These are phyloP conservation scores for Phorcus lineatus DNA, from an alignment of 2,888 invertebrate genomes.

Conservation along the genomic window DNA sequence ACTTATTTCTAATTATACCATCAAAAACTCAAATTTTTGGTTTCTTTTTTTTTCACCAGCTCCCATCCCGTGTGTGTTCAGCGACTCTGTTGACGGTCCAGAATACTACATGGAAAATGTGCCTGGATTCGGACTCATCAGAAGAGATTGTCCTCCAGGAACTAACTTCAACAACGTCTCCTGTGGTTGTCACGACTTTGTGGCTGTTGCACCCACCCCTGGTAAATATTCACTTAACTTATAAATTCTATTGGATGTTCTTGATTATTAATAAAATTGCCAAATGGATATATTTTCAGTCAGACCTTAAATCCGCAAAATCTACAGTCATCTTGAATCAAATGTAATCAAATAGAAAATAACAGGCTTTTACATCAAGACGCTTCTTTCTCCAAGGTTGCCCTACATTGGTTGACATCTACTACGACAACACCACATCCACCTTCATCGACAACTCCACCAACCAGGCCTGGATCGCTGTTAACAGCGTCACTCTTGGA, in stretches of 20 bases:
- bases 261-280: too few relatives aligned
- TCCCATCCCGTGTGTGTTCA: background rate
- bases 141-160: background rate
- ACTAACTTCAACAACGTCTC: slow-evolving; percentile 10
- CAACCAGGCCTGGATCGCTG: background rate
- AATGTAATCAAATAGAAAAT: too few relatives aligned
- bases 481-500: background rate
- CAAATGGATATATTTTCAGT: too few relatives aligned
- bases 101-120: background rate
- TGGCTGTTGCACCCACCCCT: background rate
- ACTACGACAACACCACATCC: background rate
- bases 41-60: background rate
- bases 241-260: too few relatives aligned
- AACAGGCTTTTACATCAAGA: too few relatives aligned
- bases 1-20: too few relatives aligned
- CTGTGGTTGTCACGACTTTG: background rate
- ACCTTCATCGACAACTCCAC: background rate
- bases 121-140: background rate
- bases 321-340: too few relatives aligned
- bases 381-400: background rate
- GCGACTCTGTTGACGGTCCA: background rate
- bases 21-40: too few relatives aligned
- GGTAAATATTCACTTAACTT: background rate
- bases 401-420: background rate
- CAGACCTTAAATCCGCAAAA: too few relatives aligned